Base-by-base conservation (phyloP, 2,888 invertebrate species). In the Cephonodes hylas region DNA sequence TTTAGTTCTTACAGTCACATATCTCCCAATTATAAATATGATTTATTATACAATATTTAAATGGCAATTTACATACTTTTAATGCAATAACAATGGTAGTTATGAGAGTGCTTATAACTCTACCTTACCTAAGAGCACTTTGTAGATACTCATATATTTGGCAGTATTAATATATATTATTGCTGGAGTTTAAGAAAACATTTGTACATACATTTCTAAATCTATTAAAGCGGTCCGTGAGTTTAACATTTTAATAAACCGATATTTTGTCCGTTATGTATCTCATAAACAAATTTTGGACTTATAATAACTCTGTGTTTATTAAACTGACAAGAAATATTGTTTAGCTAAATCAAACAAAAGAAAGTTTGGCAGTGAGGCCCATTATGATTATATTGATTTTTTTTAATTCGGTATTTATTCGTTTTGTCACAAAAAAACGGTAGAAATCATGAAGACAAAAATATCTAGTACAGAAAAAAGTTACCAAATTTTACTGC, bases 361-460 rank as follows among this genome's bases (percentile, higher is more conserved):
- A n/a, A n/a, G n/a, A n/a, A n/a, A n/a, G n/a, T n/a, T n/a, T n/a
- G n/a, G n/a, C n/a, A n/a, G n/a, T n/a, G n/a, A n/a, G n/a, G n/a
- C n/a, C n/a, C n/a, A n/a, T n/a, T n/a, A n/a, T 25, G 27, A 53
- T 15, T 27, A 53, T 31, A 10, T 7, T 31, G 27, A n/a, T n/a
- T n/a, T n/a, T 15, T 53, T 53, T 31, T 53, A 53, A 53, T 53
- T 53, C 53, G 53, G 53, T 53, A 18, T 10, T 53, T 31, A 53
- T 53, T 53, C 53, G 53, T 53, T 53, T 53, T 53, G 45, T 18
- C 31, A 42, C 42, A 42, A 42, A 42, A 42, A 13, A 18, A 42
- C 42, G n/a, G 42, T 20, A 38, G 42, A 58, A 58, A 34, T 13
- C 8, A 42, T 38, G 18, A 20, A 53, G 27, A 53, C 31, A 53